Base-by-base conservation (phyloP, 2,888 invertebrate genomes). In the Leptopilina myrica region DNA sequence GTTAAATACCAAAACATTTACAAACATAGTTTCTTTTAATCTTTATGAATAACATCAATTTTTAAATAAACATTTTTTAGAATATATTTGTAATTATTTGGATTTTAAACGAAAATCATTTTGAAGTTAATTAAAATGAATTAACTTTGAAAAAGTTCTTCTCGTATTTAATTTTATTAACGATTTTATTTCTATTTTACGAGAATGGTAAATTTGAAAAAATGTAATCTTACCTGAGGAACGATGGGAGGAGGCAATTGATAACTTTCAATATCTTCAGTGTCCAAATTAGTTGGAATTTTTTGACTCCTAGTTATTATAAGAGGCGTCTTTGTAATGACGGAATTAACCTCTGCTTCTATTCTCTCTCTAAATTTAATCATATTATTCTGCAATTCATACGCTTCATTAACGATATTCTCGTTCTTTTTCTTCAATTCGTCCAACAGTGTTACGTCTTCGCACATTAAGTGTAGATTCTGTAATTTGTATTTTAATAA, bases 401-500 rank as follows among this genome's bases (percentile, higher is more conserved):
- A 92, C 0, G 97, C 95, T 69, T 95, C 94, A 0, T 93, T 92
- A 85, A 94, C 93, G 14, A 97, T 93, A 20, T 92, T 92, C 5
- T 93, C 91, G 85, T 96, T 96, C 26, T 95, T 94, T 66, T 93
- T 93, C 78, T 95, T 94, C 76, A 98, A 92, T 69, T 94, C 94
- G 64, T 94, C 94, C 80, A 97, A 93, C 0, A 94, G 92, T 67
- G 94, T 94, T 85, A 96, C 93, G 90, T 97, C 97, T 89, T 97
- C 97, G 67, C 95, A 95, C 89, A 98, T 95, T 82, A 98, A 94
- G 84, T 97, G 96, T 89, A 97, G 93, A 82, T 97, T 94, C 92
- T 94, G 91, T 83, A 92, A 92, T 76, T 46, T 49, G 56, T 53
- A 64, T 20, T 53, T 65, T 5, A 53, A 15, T 75, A 46, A 12